Evolutionary conservation across 2,113 vertebrate genomes (phyloP).

Genomic region (Anhinga anhinga): DNA sequence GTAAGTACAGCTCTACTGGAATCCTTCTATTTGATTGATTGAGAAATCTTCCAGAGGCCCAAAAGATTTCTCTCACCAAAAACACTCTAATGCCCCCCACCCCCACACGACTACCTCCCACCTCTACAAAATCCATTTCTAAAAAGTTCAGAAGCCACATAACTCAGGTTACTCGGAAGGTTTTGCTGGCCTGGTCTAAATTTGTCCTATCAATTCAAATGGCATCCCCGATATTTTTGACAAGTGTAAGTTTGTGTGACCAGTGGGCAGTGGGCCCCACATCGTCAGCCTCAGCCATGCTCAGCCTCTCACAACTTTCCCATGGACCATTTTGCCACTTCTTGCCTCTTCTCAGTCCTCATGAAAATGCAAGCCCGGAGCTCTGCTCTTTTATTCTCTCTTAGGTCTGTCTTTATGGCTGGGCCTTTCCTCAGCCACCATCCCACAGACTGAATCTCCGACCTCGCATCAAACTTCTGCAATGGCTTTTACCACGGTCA

Average conservation of each 20-base stretch:
- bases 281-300: neutral
- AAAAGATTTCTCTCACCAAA: neutral
- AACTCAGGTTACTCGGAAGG: neutral
- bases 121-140: neutral
- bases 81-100: neutral
- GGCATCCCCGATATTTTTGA: neutral
- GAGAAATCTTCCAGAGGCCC: neutral
- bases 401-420: neutral
- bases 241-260: neutral
- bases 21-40: neutral
- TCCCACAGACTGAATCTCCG: neutral
- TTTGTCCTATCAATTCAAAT: neutral
- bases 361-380: neutral
- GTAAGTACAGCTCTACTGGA: neutral
- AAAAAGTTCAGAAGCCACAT: neutral
- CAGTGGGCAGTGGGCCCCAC: accelerated
- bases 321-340: neutral
- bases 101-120: neutral
- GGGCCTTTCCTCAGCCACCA: neutral
- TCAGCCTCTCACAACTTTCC: neutral
- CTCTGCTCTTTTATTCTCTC: neutral
- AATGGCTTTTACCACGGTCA: neutral
- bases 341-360: neutral
- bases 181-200: neutral
- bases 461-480: neutral